Conservation (phyloP, 2,113 vertebrate genomes). For the Cottus gobio region DNA sequence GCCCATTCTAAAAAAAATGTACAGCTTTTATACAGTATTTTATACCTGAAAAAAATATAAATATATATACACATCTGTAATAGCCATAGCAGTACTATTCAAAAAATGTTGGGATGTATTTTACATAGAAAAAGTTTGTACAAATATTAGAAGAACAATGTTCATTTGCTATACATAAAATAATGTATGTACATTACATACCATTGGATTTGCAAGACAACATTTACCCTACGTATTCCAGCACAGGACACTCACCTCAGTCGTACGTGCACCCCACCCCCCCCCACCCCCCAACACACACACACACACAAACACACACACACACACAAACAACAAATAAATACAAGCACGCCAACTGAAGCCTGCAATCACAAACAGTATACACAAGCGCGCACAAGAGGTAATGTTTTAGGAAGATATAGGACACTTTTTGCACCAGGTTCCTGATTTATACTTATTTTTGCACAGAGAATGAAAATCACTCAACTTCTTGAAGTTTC, state of each 20-base stretch:
- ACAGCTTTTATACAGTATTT: slow-evolving; percentile 79
- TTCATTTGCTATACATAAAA: slow-evolving; percentile 82
- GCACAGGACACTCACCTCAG: slow-evolving; percentile 47
- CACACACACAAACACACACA: slow-evolving; percentile 41
- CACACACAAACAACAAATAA: slow-evolving; percentile 52
- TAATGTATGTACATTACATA: slow-evolving; percentile 81
- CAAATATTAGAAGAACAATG: slow-evolving; percentile 83
- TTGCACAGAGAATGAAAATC: slow-evolving; percentile 49
- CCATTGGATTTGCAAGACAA: slow-evolving; percentile 70
- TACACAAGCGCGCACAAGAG: slow-evolving; percentile 73
- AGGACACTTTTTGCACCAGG: slow-evolving; percentile 65
- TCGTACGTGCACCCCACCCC: slow-evolving; percentile 36
- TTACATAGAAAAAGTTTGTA: slow-evolving; percentile 84
- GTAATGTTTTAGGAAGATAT: slow-evolving; percentile 75
- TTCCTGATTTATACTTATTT: slow-evolving; percentile 52
- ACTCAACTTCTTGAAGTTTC: slow-evolving; percentile 25
- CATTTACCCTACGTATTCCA: slow-evolving; percentile 62
- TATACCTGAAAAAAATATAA: slow-evolving; percentile 85
- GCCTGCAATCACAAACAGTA: slow-evolving; percentile 63
- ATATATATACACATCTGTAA: slow-evolving; percentile 84
- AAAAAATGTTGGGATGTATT: slow-evolving; percentile 77
- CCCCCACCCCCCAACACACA: slow-evolving; percentile 41
- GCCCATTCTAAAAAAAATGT: slow-evolving; percentile 79
- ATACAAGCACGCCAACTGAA: slow-evolving; percentile 65
- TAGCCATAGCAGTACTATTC: slow-evolving; percentile 80